These are phyloP conservation scores for Butastur rufipennis DNA, from an alignment of 2,113 vertebrate genomes.

Conservation along the genomic window DNA sequence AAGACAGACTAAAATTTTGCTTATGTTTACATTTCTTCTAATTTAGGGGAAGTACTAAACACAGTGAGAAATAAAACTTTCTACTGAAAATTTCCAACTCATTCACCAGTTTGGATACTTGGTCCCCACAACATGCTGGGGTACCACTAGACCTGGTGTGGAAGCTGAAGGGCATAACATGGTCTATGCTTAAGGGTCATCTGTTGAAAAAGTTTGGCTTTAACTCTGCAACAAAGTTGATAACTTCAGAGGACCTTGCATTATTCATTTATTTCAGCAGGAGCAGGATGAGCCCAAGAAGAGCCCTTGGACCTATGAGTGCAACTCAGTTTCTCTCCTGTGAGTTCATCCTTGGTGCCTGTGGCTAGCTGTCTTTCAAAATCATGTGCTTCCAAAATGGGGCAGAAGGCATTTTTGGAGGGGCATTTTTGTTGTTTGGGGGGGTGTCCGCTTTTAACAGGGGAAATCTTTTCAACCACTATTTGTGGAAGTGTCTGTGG, in stretches of 20 bases:
- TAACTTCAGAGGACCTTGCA: not conserved
- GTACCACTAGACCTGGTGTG: not conserved
- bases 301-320: not conserved
- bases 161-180: not conserved
- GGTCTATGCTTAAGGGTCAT: not conserved
- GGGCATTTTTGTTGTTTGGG: too few relatives aligned
- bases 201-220: not conserved
- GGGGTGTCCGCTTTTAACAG: not conserved
- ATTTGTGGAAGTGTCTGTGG: not conserved
- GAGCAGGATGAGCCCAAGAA: not conserved
- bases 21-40: not conserved
- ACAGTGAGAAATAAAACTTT: not conserved
- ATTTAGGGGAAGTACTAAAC: not conserved
- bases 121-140: not conserved
- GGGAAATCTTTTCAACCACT: fast-evolving
- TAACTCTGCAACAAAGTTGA: not conserved
- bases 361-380: not conserved
- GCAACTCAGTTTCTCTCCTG: not conserved
- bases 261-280: not conserved
- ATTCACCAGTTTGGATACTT: not conserved
- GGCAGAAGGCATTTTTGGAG: not conserved
- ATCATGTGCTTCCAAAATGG: not conserved
- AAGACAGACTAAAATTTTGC: not conserved
- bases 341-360: not conserved
- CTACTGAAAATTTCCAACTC: not conserved